phyloP scores from a whole-genome alignment of 2,113 vertebrate species.

The Globicephala melas region DNA sequence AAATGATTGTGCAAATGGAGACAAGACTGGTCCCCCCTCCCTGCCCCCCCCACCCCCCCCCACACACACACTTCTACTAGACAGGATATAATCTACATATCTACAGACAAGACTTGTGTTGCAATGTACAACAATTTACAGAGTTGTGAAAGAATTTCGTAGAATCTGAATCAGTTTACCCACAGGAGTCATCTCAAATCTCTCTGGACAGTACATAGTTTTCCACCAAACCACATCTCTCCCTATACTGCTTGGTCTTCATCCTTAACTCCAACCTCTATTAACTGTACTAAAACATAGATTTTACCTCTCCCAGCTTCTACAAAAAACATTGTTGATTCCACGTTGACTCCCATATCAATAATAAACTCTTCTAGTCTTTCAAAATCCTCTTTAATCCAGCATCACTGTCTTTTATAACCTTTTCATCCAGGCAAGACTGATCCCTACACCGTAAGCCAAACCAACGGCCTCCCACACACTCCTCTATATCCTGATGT shows the following conservation, averaged over 20 bases:
- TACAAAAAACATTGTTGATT: background rate
- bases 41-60: fast-evolving
- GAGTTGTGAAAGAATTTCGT: background rate
- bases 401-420: background rate
- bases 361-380: slow-evolving; percentile 34
- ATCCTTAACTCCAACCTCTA: background rate
- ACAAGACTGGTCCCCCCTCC: background rate
- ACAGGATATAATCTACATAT: background rate
- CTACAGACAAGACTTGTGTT: background rate
- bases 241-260: background rate
- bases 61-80: background rate
- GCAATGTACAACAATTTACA: background rate
- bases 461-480: background rate
- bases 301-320: background rate
- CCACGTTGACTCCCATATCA: background rate
- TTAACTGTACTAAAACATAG: background rate
- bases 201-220: background rate
- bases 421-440: background rate
- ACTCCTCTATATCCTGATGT: background rate
- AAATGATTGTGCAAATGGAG: background rate
- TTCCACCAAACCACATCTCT: background rate
- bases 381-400: slow-evolving; percentile 40
- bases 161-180: background rate
- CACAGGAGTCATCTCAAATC: background rate
- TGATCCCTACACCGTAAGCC: background rate